A percentile compares a stretch with the other conserved stretches of the same genome.
These are phyloP conservation scores for Periphyllus acericola DNA, from an alignment of 2,888 invertebrate genomes.

Conservation along the genomic window DNA sequence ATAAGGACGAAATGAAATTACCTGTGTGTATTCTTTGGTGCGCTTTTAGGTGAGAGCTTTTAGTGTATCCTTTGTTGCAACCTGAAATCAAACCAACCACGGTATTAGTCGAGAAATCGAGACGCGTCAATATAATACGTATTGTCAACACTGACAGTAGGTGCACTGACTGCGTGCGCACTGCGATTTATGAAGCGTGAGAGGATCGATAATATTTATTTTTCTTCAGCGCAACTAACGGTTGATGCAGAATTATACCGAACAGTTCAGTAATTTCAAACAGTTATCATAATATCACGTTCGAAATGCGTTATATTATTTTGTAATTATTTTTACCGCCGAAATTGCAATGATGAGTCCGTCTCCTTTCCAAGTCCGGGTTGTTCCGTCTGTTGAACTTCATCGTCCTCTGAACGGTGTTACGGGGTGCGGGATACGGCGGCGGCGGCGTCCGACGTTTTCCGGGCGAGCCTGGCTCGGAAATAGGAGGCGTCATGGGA, in stretches of 20 bases:
- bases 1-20: constrained; percentile 68
- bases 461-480: constrained; percentile 79
- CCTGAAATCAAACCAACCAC: constrained; percentile 73
- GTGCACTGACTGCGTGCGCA: no score
- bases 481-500: constrained; percentile 87
- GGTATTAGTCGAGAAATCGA: not conserved
- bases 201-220: no score
- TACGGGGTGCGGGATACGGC: constrained; percentile 83
- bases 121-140: not conserved
- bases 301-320: no score
- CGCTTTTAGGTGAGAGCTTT: constrained; percentile 97
- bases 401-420: constrained; percentile 65
- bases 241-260: no score
- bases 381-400: constrained; percentile 95
- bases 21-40: constrained; percentile 98
- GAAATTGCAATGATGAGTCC: constrained; percentile 97
- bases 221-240: no score
- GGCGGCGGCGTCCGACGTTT: constrained; percentile 71
- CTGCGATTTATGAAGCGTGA: no score
- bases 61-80: constrained; percentile 96
- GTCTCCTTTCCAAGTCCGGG: constrained; percentile 93
- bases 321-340: constrained; percentile 75
- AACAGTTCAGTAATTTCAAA: no score
- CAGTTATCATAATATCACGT: no score
- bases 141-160: not conserved